These are phyloP conservation scores for Hirudo medicinalis DNA, from an alignment of 1,140 invertebrate genomes.

Conservation along the genomic window DNA sequence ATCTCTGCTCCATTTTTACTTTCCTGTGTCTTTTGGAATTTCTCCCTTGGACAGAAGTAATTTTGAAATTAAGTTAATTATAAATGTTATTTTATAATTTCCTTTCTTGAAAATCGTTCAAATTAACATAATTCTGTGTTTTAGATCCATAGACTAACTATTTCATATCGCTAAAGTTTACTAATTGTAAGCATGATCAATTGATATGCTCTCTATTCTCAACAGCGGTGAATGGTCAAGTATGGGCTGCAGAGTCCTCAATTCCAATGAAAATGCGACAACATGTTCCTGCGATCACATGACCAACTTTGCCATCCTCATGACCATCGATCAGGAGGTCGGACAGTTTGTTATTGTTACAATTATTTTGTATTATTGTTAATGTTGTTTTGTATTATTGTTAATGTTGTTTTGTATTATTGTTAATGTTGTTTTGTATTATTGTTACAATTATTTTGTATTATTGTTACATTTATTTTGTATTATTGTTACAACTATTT, in stretches of 20 bases:
- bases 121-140: neutral
- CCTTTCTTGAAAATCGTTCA: neutral
- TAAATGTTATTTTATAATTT: too few species aligned
- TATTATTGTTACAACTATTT: neutral
- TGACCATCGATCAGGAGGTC: constrained; percentile 1
- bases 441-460: too few species aligned
- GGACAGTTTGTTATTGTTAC: too few species aligned
- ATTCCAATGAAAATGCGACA: neutral
- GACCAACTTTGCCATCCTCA: constrained; percentile 14
- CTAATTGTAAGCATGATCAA: too few species aligned
- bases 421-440: too few species aligned
- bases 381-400: too few species aligned
- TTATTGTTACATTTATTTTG: too few species aligned
- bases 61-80: too few species aligned
- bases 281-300: constrained; percentile 8
- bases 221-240: constrained; percentile 13
- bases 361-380: too few species aligned
- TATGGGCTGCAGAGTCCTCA: neutral
- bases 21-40: constrained; percentile 9
- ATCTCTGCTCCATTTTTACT: neutral
- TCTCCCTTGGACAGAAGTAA: neutral
- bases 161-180: too few species aligned
- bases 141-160: neutral
- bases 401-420: too few species aligned
- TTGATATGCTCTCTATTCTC: neutral